Percentiles rank a stretch among this genome's conserved stretches.
Conservation (phyloP, 2,113 vertebrate genomes). For the Hippocampus barbouri region DNA sequence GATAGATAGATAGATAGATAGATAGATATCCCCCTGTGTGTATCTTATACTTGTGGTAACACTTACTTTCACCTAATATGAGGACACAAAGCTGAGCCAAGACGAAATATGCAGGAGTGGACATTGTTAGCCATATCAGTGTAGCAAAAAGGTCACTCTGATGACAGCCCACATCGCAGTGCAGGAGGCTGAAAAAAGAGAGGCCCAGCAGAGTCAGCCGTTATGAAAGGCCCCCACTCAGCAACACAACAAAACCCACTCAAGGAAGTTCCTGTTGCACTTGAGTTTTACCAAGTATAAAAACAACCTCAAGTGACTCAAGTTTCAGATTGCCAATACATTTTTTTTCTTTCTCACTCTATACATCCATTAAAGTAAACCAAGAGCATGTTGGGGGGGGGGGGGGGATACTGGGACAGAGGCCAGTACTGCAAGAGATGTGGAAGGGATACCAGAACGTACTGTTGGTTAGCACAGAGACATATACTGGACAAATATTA, state of each 20-base stretch:
- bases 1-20: no score
- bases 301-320: neutral
- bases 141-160: slow-evolving; percentile 7
- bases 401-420: no score
- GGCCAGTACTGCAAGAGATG: neutral
- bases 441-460: neutral
- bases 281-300: neutral
- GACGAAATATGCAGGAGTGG: neutral
- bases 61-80: neutral
- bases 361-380: neutral
- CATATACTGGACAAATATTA: no score
- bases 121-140: slow-evolving; percentile 2
- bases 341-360: neutral
- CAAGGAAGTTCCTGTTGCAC: neutral
- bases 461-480: no score
- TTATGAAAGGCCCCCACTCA: slow-evolving; percentile 23
- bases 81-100: neutral
- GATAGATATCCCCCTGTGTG: no score
- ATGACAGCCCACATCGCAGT: neutral
- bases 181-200: slow-evolving; percentile 17
- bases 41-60: neutral
- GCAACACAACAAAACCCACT: slow-evolving; percentile 11
- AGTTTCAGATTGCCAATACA: neutral
- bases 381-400: no score
- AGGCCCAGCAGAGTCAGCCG: slow-evolving; percentile 15